These are phyloP conservation scores for Montipora sp. DNA, from an alignment of 64 coral and sea anemone species.

Conservation along the genomic window DNA sequence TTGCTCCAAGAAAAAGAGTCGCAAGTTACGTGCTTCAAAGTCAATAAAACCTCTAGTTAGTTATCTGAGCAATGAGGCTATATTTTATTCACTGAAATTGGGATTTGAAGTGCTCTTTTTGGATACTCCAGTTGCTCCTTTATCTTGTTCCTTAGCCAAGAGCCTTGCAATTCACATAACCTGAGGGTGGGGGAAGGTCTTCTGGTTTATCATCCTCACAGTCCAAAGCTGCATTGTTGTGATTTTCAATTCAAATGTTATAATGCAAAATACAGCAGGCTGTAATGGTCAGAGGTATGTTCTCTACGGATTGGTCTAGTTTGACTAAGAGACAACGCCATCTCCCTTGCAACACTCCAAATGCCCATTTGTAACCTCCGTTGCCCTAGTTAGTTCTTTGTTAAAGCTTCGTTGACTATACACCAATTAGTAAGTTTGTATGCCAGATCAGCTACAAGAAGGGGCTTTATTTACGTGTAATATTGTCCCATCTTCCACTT, in stretches of 20 bases:
- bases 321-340: conserved; percentile 20
- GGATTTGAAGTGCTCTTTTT: not conserved
- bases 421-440: conserved; percentile 59
- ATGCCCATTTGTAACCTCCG: conserved; percentile 28
- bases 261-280: conserved; percentile 26
- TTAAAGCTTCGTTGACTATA: conserved; percentile 47
- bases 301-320: conserved; percentile 43
- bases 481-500: conserved; percentile 28
- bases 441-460: conserved; percentile 46
- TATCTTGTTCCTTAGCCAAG: conserved; percentile 38
- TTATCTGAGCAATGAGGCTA: not conserved
- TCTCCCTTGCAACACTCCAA: conserved; percentile 30
- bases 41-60: not conserved
- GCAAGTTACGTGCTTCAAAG: no score
- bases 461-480: conserved; percentile 24
- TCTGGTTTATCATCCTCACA: conserved; percentile 1
- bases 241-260: conserved; percentile 36
- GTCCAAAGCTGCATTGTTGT: conserved; percentile 5
- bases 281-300: conserved; percentile 15
- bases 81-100: not conserved
- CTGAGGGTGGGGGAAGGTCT: not conserved
- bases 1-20: no score
- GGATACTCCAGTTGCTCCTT: not conserved
- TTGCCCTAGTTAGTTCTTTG: not conserved
- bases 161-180: conserved; percentile 27